phyloP scores from a whole-genome alignment of 2,113 vertebrate species.

The Pangasianodon hypophthalmus region DNA sequence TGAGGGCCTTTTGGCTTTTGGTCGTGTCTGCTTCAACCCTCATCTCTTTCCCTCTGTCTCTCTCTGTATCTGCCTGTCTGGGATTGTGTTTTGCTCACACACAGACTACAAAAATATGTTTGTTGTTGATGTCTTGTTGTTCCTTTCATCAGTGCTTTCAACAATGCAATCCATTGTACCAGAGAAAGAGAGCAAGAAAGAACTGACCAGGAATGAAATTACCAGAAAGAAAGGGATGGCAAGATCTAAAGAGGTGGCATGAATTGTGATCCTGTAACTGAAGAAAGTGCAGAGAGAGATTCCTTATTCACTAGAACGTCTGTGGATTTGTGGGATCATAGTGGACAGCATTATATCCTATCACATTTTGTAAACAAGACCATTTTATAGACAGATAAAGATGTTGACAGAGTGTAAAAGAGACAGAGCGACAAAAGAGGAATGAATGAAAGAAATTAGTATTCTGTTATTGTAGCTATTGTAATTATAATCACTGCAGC shows the following conservation, averaged over 20 bases:
- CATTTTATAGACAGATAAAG: neutral
- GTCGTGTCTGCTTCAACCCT: neutral
- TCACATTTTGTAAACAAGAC: neutral
- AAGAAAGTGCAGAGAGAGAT: slow-evolving; percentile 5
- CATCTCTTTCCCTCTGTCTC: slow-evolving; percentile 48
- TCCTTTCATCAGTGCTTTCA: slow-evolving; percentile 69
- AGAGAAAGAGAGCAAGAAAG: slow-evolving; percentile 56
- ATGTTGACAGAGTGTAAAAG: neutral
- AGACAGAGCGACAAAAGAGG: neutral
- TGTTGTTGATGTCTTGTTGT: slow-evolving; percentile 74
- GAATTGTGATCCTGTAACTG: neutral
- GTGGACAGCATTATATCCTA: neutral
- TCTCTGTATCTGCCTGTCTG: slow-evolving; percentile 32
- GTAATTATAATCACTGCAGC: slow-evolving; percentile 2
- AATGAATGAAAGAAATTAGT: neutral
- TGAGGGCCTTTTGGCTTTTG: slow-evolving; percentile 28
- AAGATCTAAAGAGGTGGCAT: neutral
- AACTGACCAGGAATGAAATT: neutral
- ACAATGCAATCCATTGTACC: slow-evolving; percentile 77
- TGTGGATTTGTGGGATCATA: neutral
- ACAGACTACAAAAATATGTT: slow-evolving; percentile 65
- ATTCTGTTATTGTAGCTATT: slow-evolving; percentile 6
- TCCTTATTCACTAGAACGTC: neutral
- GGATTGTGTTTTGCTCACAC: slow-evolving; percentile 33
- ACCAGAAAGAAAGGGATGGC: neutral